Base-by-base conservation (phyloP, 2,888 invertebrate genomes). In the Campoplex capitator region DNA sequence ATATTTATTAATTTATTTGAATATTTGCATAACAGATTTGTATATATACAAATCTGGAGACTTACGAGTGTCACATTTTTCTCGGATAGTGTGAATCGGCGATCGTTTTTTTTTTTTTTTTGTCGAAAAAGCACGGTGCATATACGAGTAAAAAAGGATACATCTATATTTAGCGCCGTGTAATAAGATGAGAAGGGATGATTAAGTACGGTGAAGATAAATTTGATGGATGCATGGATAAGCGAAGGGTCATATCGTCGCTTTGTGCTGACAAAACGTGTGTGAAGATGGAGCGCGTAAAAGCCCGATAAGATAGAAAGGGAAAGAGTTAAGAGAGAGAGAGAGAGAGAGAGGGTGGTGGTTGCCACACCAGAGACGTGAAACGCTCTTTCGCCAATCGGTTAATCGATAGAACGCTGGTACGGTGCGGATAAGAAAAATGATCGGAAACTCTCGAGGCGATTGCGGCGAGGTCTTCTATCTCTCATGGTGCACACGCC, bases 211-310 rank as follows among this genome's bases (percentile, higher is more conserved):
- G 58, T 35, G 84, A 82, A 71, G 83, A 62, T 67, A 85, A 86
- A 89, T 88, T 89, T 89, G 88, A 89, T 77, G 84, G 88, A 88
- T 88, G 86, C 75, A 77, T 68, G 83, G 84, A 86, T 88, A 88
- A 87, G 83, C 77, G 82, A 77, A n/a, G 54, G 85, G 76, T 84
- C 85, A 87, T 85, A 86, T 86, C 88, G 84, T 67, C 82, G 68
- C 65, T 79, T 79, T 48, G 74, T 56, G 77, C 73, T 54, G 67
- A 62, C 62, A 58, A 87, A 85, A 79, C 83, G 71, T 75, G 85
- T 70, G 62, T 68, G 70, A 11, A 67, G 67, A 42, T 28, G 70
- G 28, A 51, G 74, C 42, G 56, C 67, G 81, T 67, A 9, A 74
- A 81, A 38, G 73, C 65, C 65, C 48, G 78, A 54, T 67, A 51